Evolutionary conservation across 2,888 invertebrate species (phyloP), one percentile per base, ranked within the genome.

Genomic region (Scaeva pyrastri): DNA sequence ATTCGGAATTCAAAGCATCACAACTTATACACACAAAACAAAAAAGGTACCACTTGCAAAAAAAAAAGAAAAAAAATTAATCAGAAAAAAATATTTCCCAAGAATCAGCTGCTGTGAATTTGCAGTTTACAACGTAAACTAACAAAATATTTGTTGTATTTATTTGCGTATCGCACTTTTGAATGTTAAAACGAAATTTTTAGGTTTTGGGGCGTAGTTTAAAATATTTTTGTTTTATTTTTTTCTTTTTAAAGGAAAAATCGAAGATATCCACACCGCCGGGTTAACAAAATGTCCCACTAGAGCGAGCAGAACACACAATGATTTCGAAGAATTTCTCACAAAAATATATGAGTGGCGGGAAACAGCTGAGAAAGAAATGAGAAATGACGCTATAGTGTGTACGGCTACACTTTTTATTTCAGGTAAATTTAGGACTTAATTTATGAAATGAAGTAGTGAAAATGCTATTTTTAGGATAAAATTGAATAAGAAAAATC

Each of bases 291-390:
- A 60, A 82, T 62, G 72, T 81, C 68, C 68, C 36, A 85, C 72
- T 45, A 73, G 7, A 60, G 16, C 60, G n/a, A 41, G 81, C 81
- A 85, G 81, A 81, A 73, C 81, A 85, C 81, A 85, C 85, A 85
- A 85, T 80, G 85, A 80, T 80, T 80, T 60, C 48, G 16, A 85
- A 85, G 80, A 80, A 81, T 74, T 81, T 77, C 77, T 77, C 71
- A 85, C 68, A 21, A 79, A 62, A 62, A 75, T 85, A 73, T 81
- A 80, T 81, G 76, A 86, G 85, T 86, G 85, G 85, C 85, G 85
- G 85, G 85, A 86, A 86, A 86, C 85, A 86, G 85, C 85, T 86
- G 85, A 86, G 85, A 86, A 86, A 81, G 72, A 77, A 86, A 86
- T 80, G 81, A 86, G 72, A 77, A 86, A 81, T 86, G 85, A 86